Evolutionary conservation across 2,113 vertebrate genomes (phyloP), one percentile per base, ranked within the genome.

Genomic region (Pterocles burchelli): DNA sequence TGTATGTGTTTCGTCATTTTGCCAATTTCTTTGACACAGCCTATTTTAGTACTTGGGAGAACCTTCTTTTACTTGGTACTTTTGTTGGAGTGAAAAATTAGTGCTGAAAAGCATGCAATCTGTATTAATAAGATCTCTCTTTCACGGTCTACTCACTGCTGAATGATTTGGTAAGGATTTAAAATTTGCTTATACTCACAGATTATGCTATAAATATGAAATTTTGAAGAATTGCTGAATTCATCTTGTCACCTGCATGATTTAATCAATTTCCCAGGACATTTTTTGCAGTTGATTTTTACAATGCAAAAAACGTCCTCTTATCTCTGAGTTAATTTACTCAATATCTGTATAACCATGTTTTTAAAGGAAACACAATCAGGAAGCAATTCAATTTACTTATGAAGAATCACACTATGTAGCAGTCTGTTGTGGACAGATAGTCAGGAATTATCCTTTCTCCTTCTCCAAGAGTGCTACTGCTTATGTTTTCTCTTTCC

Each of bases 11-110:
- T 90, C 68, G 81, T 65, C 15, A 45, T 66, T 92, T 96, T 93
- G 54, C 49, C 45, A 71, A 81, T 93, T 94, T 94, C 68, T 88
- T 88, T 90, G 45, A 76, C 45, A n/a, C 65, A 84, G 65, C 5
- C 36, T 92, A 86, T 93, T 94, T 95, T 88, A 93, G 75, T 88
- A 48, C 25, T 57, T 94, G 79, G 75, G 85, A 90, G 63, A 93
- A 46, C 57, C 79, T 95, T 85, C 80, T 90, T 84, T 68, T 49
- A 79, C 67, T 94, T 68, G 29, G 8, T 86, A 46, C 10, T 93
- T 94, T 77, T 92, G 48, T 89, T 79, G 93, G 57, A 90, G 38
- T 49, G 29, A 95, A 96, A 89, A 81, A 81, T 67, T 45, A 80
- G 34, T 77, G n/a, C 45, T 89, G 57, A 75, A 63, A 94, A 46